Evolutionary conservation across 2,888 invertebrate species (phyloP).

Genomic region (Horisme vitalbata): DNA sequence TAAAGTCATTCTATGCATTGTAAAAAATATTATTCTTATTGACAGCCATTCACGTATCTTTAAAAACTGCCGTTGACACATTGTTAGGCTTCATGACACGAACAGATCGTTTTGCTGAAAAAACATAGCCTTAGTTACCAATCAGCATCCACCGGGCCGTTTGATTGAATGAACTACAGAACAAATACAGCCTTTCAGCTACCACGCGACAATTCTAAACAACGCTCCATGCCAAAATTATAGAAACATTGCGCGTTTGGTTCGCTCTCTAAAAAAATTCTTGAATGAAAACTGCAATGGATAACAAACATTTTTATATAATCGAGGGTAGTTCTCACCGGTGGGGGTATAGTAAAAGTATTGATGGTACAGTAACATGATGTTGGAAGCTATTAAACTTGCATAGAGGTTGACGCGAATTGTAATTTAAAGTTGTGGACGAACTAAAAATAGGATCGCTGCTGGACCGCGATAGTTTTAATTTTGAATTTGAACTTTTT

Average conservation of each 20-base stretch:
- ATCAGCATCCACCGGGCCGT: slow-evolving; percentile 63
- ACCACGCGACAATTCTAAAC: slow-evolving; percentile 25
- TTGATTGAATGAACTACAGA: slow-evolving; percentile 64
- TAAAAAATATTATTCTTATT: no score
- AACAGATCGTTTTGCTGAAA: slow-evolving; percentile 44
- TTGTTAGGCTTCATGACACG: slow-evolving; percentile 52
- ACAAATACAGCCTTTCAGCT: slow-evolving; percentile 44
- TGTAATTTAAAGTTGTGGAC: slow-evolving; percentile 70
- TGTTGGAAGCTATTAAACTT: slow-evolving; percentile 56
- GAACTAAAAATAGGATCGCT: slow-evolving; percentile 52
- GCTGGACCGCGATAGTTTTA: slow-evolving; percentile 35
- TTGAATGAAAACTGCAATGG: slow-evolving; percentile 9
- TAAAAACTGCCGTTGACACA: slow-evolving; percentile 52
- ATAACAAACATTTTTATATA: neutral
- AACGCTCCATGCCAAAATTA: neutral
- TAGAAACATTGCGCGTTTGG: slow-evolving; percentile 9
- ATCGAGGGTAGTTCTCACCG: slow-evolving; percentile 1
- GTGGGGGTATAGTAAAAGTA: slow-evolving; percentile 23
- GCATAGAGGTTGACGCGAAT: slow-evolving; percentile 55
- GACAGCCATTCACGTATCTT: neutral
- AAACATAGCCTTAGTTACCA: slow-evolving; percentile 59
- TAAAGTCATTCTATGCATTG: no score
- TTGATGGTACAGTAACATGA: slow-evolving; percentile 39
- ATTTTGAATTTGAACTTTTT: slow-evolving; percentile 16
- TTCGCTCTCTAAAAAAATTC: neutral